Conservation (phyloP, 1,140 invertebrate species). For the Pachypeltis micranthus region DNA sequence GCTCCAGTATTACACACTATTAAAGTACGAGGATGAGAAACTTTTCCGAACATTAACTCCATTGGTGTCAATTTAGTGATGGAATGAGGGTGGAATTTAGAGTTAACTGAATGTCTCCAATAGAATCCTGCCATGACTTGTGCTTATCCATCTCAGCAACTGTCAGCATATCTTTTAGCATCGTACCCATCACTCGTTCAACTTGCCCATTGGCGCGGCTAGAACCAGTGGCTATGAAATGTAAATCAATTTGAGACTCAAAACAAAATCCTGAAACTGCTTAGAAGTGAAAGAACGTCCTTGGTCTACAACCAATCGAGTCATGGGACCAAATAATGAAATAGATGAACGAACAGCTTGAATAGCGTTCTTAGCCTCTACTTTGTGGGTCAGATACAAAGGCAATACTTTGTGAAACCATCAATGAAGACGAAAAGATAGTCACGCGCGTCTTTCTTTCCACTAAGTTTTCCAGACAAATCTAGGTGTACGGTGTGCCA, state of each 20-base stretch:
- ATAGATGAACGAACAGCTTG: not conserved
- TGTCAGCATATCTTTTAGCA: too few species aligned
- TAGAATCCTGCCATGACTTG: not conserved
- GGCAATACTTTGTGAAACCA: constrained; percentile 1
- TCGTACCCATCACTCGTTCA: too few species aligned
- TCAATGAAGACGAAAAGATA: constrained; percentile 24
- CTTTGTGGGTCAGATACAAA: not conserved
- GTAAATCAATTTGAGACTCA: too few species aligned
- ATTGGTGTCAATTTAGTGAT: not conserved
- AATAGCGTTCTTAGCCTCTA: not conserved
- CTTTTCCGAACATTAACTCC: constrained; percentile 1
- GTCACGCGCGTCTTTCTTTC: constrained; percentile 15
- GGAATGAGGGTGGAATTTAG: not conserved
- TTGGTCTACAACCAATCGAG: not conserved
- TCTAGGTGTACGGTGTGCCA: constrained; percentile 12
- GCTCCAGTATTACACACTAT: not conserved
- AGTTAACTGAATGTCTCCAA: not conserved
- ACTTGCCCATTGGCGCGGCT: too few species aligned
- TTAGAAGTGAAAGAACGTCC: constrained; percentile 26
- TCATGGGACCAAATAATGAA: constrained; percentile 1
- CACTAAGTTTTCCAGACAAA: constrained; percentile 14
- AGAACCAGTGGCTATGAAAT: too few species aligned
- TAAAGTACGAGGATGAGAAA: not conserved
- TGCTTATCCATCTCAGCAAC: too few species aligned
- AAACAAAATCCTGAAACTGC: constrained; percentile 30